Evolutionary conservation across 2,113 vertebrate species (phyloP).

Genomic region (Ascaphus truei): DNA sequence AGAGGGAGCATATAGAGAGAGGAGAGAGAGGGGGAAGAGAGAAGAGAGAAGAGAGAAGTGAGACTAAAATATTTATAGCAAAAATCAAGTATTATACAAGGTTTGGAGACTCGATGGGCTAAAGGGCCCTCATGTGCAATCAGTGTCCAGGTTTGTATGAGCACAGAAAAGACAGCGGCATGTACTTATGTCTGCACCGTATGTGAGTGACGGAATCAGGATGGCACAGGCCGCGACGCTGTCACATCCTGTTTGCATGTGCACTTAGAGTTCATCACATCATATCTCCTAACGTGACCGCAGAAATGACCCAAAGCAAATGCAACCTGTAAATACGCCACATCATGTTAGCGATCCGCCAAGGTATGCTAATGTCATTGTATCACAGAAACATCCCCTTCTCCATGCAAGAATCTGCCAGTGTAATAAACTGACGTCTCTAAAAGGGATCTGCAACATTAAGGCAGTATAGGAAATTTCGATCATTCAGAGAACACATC

Average conservation of each 20-base stretch:
- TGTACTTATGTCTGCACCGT: neutral
- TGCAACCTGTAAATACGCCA: slow-evolving; percentile 25
- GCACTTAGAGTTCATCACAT: neutral
- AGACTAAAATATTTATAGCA: no score
- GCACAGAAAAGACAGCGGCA: neutral
- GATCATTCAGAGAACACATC: no score
- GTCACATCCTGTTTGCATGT: slow-evolving; percentile 13
- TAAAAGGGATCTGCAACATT: no score
- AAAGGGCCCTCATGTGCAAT: neutral
- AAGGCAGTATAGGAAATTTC: no score
- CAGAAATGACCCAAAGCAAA: slow-evolving; percentile 13
- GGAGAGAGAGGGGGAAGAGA: no score
- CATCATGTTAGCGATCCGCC: neutral
- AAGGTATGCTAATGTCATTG: slow-evolving; percentile 1
- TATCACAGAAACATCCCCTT: no score
- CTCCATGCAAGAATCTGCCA: no score
- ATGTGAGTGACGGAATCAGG: slow-evolving; percentile 4
- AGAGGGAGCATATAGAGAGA: no score
- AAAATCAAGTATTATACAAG: no score
- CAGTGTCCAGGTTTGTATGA: neutral
- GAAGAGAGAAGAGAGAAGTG: no score
- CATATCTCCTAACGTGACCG: slow-evolving; percentile 9
- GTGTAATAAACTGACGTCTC: no score
- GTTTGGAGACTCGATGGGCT: no score
- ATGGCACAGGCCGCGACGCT: slow-evolving; percentile 2